These are phyloP conservation scores for Grapholita molesta DNA, from an alignment of 1,140 invertebrate species.

Conservation along the genomic window DNA sequence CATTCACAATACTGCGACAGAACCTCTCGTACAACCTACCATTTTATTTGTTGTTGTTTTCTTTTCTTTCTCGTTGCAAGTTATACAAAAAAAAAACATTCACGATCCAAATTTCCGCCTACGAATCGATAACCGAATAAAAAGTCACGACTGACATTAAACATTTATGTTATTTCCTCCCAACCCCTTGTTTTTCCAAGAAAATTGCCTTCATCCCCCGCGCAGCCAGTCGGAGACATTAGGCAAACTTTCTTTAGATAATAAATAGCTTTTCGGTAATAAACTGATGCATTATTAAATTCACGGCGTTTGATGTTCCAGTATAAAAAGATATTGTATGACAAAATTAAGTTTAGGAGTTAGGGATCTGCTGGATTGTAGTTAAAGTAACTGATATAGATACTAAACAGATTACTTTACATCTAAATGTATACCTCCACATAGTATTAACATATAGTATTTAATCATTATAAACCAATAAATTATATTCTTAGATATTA, in stretches of 20 bases:
- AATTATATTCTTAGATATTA: too few species aligned
- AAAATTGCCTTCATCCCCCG: constrained; percentile 44
- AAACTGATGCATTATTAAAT: constrained; percentile 61
- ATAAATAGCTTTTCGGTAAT: constrained; percentile 49
- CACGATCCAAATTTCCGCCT: neutral
- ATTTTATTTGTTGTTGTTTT: neutral
- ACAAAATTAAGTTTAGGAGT: constrained; percentile 17
- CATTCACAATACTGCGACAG: too few species aligned
- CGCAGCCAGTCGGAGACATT: constrained; percentile 36
- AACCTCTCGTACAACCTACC: too few species aligned
- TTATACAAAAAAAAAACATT: neutral
- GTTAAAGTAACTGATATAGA: neutral
- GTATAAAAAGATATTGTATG: constrained; percentile 34
- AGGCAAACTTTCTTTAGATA: constrained; percentile 37
- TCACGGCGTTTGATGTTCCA: constrained; percentile 47
- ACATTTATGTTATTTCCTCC: constrained; percentile 36
- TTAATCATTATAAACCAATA: too few species aligned
- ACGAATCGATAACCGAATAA: neutral
- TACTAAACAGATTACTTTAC: too few species aligned
- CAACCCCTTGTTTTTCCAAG: constrained; percentile 55
- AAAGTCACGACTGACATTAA: constrained; percentile 34
- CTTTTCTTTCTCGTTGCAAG: neutral
- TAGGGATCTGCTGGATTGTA: neutral
- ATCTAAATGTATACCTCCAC: too few species aligned
- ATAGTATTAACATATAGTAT: too few species aligned